Conservation (phyloP, 2,113 vertebrate species). For the Loxodonta africana region DNA sequence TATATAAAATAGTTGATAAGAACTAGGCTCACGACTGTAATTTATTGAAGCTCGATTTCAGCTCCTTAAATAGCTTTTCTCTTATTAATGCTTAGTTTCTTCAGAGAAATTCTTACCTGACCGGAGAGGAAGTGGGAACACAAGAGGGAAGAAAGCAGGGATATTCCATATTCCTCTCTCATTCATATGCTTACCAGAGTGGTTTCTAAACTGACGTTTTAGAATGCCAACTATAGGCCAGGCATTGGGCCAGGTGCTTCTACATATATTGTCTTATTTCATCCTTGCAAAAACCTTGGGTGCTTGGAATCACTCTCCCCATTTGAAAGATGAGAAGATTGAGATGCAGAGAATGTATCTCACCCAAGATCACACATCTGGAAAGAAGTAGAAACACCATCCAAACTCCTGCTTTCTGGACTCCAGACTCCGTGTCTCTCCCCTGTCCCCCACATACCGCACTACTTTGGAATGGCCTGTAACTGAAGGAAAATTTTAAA, state of each 20-base stretch:
- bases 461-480: not conserved
- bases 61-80: not conserved
- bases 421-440: not conserved
- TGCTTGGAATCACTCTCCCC: not conserved
- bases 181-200: accelerated
- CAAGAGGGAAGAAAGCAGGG: not conserved
- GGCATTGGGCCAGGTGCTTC: not conserved
- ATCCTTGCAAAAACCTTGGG: not conserved
- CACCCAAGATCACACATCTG: accelerated
- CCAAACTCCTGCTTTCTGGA: not conserved
- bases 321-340: not conserved
- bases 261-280: accelerated
- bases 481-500: not conserved
- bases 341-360: not conserved
- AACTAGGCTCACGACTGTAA: not conserved
- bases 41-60: not conserved
- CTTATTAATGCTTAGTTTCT: not conserved
- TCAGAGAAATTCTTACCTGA: not conserved
- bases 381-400: not conserved
- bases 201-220: not conserved
- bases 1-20: not conserved
- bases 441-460: not conserved
- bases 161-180: accelerated
- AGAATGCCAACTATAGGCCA: not conserved
- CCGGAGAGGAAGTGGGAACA: not conserved